These are phyloP conservation scores for Formica aserva DNA, from an alignment of 2,888 invertebrate species.

Conservation along the genomic window DNA sequence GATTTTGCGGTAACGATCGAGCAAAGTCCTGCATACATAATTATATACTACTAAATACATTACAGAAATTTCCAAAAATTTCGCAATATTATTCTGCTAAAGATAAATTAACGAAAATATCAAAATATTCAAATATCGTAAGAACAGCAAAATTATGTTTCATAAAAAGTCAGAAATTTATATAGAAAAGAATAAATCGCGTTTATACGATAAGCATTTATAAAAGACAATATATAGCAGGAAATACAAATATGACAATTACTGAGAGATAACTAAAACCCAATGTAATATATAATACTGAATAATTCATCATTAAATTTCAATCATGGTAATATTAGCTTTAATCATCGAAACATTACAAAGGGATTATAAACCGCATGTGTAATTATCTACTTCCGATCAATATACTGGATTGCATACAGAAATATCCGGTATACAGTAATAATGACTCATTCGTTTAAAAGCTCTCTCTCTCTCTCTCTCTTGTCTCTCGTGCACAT, in stretches of 20 bases:
- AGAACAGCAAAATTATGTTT: neutral
- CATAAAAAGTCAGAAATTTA: neutral
- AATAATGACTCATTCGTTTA: neutral
- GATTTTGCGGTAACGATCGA: conserved; percentile 52
- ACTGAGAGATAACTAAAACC: conserved; percentile 19
- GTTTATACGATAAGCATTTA: neutral
- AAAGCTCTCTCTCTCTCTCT: neutral
- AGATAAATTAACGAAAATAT: neutral
- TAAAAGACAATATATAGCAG: neutral
- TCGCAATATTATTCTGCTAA: neutral
- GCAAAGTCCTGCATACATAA: conserved; percentile 21
- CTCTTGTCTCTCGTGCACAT: neutral
- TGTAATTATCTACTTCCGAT: conserved; percentile 43
- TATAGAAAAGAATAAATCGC: neutral
- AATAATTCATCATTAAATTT: conserved; percentile 47
- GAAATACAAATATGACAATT: conserved; percentile 11
- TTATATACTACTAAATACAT: conserved; percentile 12
- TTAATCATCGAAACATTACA: conserved; percentile 48
- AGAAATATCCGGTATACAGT: neutral
- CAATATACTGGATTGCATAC: conserved; percentile 18
- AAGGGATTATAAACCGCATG: conserved; percentile 48
- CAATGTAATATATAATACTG: neutral
- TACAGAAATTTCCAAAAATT: neutral
- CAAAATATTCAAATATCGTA: neutral
- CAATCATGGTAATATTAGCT: conserved; percentile 43